Percentiles rank a stretch among this genome's conserved stretches.
phyloP scores from a whole-genome alignment of 2,113 vertebrate genomes.

The Acinonyx jubatus region DNA sequence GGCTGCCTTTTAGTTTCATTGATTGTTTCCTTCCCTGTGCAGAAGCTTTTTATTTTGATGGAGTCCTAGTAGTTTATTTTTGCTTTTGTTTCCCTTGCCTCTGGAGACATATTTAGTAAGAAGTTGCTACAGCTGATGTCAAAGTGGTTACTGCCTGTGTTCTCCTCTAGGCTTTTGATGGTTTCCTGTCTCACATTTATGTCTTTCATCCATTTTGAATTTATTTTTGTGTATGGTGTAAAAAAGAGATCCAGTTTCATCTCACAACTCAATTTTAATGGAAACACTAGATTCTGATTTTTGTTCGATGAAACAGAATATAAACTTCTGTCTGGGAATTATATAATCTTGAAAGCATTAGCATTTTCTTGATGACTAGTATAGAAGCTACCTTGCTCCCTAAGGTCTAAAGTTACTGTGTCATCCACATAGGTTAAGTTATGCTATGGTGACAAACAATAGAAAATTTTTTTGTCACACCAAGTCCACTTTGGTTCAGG shows the following conservation, averaged over 20 bases:
- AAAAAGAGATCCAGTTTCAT: background rate
- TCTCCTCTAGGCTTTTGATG: background rate
- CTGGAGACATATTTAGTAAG: background rate
- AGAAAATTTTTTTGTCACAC: background rate
- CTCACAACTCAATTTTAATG: constrained; percentile 6
- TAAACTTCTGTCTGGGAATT: background rate
- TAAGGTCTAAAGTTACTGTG: background rate
- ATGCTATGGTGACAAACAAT: background rate
- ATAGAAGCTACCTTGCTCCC: background rate
- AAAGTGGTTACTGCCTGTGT: background rate
- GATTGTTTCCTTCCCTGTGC: background rate
- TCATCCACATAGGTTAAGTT: background rate
- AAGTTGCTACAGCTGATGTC: background rate
- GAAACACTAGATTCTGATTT: constrained; percentile 14
- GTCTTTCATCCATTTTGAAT: background rate
- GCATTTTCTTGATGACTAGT: background rate
- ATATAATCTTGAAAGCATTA: constrained; percentile 19
- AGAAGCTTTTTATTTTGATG: background rate
- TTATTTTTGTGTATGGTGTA: background rate
- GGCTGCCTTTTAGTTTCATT: background rate
- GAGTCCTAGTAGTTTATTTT: background rate
- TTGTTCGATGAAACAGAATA: background rate
- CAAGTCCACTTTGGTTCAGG: background rate
- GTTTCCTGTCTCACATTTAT: background rate
- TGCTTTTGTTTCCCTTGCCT: background rate